Evolutionary conservation across 1,140 invertebrate species (phyloP).

Genomic region (Bombus soroeensis): DNA sequence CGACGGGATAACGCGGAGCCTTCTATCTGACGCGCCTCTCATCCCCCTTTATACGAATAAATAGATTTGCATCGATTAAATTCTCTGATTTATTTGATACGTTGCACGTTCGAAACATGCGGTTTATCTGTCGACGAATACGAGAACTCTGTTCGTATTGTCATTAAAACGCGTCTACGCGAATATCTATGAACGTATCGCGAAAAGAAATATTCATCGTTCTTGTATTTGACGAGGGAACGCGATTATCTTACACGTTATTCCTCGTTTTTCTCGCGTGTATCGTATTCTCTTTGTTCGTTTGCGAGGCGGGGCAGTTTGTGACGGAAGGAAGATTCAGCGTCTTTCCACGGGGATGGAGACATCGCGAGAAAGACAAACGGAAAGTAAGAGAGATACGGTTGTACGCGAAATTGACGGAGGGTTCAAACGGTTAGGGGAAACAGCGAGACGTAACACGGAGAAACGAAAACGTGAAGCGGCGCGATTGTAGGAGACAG

Average conservation of each 20-base stretch:
- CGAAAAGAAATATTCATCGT: neutral
- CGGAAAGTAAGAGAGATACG: neutral
- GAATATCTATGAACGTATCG: neutral
- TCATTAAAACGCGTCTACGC: neutral
- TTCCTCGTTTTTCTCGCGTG: slow-evolving; percentile 46
- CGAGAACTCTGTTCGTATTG: neutral
- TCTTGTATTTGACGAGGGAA: neutral
- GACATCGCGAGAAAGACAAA: neutral
- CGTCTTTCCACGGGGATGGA: slow-evolving; percentile 13
- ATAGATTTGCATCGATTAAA: slow-evolving; percentile 37
- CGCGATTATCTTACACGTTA: slow-evolving; percentile 32
- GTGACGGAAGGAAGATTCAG: slow-evolving; percentile 20
- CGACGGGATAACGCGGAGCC: neutral
- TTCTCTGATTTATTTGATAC: slow-evolving; percentile 14
- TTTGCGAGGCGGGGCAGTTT: slow-evolving; percentile 18
- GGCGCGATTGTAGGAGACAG: slow-evolving; percentile 55
- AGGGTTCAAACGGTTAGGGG: slow-evolving; percentile 27
- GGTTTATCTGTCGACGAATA: neutral
- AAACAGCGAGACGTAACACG: slow-evolving; percentile 2
- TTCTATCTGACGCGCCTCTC: neutral
- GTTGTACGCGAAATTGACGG: slow-evolving; percentile 10
- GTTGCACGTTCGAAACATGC: neutral
- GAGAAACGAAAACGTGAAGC: slow-evolving; percentile 44
- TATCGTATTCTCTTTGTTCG: neutral
- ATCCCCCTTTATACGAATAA: slow-evolving; percentile 9